Percentiles rank a stretch among this genome's conserved stretches.
Evolutionary conservation across 2,113 vertebrate genomes (phyloP).

Genomic region (Mungos mungo): DNA sequence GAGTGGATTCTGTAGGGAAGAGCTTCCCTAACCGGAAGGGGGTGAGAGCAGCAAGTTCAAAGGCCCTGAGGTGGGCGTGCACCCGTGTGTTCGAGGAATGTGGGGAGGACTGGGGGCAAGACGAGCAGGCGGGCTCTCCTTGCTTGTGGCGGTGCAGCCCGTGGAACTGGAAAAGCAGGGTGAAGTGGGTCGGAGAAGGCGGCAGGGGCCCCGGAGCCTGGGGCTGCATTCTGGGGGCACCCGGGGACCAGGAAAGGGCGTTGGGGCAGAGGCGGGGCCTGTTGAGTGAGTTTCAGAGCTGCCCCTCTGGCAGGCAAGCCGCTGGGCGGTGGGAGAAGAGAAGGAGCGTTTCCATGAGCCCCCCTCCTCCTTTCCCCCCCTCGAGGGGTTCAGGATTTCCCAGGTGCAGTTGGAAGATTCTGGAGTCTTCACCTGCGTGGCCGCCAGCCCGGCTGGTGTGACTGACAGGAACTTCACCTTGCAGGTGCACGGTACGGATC

Average conservation of each 20-base stretch:
- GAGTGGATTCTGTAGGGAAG: background rate
- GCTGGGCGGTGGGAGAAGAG: background rate
- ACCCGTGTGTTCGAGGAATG: background rate
- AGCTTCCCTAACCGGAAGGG: background rate
- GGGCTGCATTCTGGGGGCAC: background rate
- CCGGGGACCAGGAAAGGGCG: background rate
- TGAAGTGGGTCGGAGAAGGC: background rate
- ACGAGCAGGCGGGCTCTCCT: background rate
- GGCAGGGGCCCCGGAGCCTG: fast-evolving
- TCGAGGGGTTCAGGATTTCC: conserved; percentile 86
- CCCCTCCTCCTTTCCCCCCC: fast-evolving
- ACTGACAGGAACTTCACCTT: conserved; percentile 89
- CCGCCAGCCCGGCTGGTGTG: conserved; percentile 89
- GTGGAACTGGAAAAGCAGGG: background rate
- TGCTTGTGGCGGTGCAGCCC: too few species aligned
- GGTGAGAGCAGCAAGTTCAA: background rate
- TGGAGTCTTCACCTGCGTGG: conserved; percentile 91
- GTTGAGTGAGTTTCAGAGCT: background rate
- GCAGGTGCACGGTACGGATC: conserved; percentile 88
- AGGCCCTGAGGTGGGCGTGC: background rate
- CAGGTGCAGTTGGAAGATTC: conserved; percentile 89
- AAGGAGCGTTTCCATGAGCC: background rate
- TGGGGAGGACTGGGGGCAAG: background rate
- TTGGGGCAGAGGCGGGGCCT: background rate
- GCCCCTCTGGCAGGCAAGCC: background rate